Conservation (phyloP, 53 echinoderm and acorn worm species). For the Paracentrotus lividus region DNA sequence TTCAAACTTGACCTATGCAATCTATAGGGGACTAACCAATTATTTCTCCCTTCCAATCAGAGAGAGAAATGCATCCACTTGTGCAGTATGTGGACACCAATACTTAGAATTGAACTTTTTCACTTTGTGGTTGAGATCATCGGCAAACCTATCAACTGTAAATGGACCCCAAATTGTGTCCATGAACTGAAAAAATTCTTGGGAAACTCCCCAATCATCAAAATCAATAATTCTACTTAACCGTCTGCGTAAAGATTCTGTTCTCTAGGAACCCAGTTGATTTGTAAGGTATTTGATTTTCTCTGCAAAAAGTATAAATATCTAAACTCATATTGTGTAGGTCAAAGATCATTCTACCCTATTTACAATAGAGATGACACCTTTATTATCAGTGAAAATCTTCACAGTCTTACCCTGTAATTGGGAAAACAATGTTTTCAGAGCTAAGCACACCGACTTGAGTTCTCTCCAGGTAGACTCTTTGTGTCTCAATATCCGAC, state of each 20-base stretch:
- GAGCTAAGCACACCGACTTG: too few relatives aligned
- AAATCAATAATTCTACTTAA: neutral
- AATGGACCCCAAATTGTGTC: constrained; percentile 70
- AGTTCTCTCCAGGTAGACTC: too few relatives aligned
- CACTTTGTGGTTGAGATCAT: constrained; percentile 14
- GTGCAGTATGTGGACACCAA: neutral
- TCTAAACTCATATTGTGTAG: too few relatives aligned
- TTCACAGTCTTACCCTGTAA: too few relatives aligned
- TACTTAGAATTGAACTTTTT: neutral
- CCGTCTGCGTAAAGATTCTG: too few relatives aligned
- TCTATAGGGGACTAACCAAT: constrained; percentile 41
- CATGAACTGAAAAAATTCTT: constrained; percentile 16
- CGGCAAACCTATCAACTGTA: constrained; percentile 78
- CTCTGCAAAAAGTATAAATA: too few relatives aligned
- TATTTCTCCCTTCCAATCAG: neutral
- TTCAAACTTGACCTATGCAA: neutral
- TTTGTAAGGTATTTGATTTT: too few relatives aligned
- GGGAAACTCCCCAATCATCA: neutral
- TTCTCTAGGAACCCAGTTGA: too few relatives aligned
- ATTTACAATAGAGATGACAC: too few relatives aligned
- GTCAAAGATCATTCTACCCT: too few relatives aligned
- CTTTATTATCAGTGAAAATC: too few relatives aligned
- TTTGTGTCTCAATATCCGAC: neutral
- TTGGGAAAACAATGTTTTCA: too few relatives aligned
- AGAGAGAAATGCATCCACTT: neutral